Base-by-base conservation (phyloP, 2,797 vertebrate genomes). In the Melanitta fusca region DNA sequence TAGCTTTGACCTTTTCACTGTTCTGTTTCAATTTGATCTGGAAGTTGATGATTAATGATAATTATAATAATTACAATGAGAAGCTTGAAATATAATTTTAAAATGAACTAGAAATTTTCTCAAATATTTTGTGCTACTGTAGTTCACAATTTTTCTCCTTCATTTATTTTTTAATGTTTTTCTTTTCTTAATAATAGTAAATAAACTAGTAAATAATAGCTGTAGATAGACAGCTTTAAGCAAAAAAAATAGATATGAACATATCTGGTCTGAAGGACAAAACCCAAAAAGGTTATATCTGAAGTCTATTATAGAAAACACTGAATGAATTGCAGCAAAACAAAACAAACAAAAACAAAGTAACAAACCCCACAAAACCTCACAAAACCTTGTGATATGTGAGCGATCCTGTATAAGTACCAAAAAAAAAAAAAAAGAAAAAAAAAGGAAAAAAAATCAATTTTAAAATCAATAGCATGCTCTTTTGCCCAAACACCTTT, bases 1-100 rank as follows among this genome's bases (percentile, higher is more conserved):
- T 89, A 95, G 94, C 94, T 97, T 92, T 98, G 97, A 97, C 97
- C 94, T 97, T 98, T 98, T 95, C 10, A 9, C 77, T 92, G 89
- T 94, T 97, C 79, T 93, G 79, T 96, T 98, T 97, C 94, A 91
- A 89, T 97, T 96, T 94, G 94, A 95, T 96, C 82, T 97, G 96
- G 95, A 97, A 97, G 93, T 89, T 97, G 93, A 95, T 97, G 95
- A 98, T 97, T 98, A 98, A 97, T 97, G 93, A 94, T 97, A 95
- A 97, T 96, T 97, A 96, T 92, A 96, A 97, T 96, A 97, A 97
- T 96, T 96, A 96, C 74, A 97, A 91, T 88, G 86, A 97, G 86
- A 96, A 75, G 72, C 75, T 95, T 73, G 82, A 97, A 97, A 97
- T 95, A 97, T 93, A 97, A 96, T 97, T 96, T 86, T 93, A 89